A percentile compares a stretch with the other conserved stretches of the same genome.
Conservation (phyloP, 2,888 invertebrate species). For the Lasioglossum malachurum region DNA sequence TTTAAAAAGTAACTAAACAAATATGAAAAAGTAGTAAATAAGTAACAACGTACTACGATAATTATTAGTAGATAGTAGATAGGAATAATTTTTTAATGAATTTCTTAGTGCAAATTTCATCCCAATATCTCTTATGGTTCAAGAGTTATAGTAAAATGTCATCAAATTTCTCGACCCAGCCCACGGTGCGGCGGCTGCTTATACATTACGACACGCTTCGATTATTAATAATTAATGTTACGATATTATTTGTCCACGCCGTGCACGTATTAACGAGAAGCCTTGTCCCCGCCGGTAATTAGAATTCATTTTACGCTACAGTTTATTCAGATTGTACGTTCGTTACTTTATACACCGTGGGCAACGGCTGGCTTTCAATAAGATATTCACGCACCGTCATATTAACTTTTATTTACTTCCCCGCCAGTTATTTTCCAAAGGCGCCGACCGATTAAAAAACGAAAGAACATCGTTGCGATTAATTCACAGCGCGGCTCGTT, state of each 20-base stretch:
- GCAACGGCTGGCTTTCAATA: not conserved
- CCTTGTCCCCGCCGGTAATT: not conserved
- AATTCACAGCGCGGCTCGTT: constrained; percentile 9
- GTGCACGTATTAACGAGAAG: not conserved
- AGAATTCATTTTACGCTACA: not conserved
- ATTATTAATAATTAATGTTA: constrained; percentile 24
- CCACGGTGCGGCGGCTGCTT: no score
- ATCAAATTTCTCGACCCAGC: no score
- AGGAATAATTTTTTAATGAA: no score
- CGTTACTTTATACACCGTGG: not conserved
- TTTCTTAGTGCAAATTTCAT: no score
- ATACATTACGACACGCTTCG: not conserved
- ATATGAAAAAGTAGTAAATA: no score
- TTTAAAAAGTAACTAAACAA: no score
- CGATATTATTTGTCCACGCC: constrained; percentile 1
- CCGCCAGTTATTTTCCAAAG: not conserved
- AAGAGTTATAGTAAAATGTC: no score
- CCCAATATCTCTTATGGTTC: no score
- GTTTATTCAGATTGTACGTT: constrained; percentile 18
- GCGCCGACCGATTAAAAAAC: constrained; percentile 1
- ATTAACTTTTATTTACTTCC: constrained; percentile 18
- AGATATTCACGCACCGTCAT: not conserved
- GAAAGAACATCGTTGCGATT: not conserved
- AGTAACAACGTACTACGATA: no score
- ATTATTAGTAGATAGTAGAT: no score